A percentile compares a stretch with the other conserved stretches of the same genome.
phyloP scores from a whole-genome alignment of 2,797 vertebrate species.

The Gadopsis marmoratus region DNA sequence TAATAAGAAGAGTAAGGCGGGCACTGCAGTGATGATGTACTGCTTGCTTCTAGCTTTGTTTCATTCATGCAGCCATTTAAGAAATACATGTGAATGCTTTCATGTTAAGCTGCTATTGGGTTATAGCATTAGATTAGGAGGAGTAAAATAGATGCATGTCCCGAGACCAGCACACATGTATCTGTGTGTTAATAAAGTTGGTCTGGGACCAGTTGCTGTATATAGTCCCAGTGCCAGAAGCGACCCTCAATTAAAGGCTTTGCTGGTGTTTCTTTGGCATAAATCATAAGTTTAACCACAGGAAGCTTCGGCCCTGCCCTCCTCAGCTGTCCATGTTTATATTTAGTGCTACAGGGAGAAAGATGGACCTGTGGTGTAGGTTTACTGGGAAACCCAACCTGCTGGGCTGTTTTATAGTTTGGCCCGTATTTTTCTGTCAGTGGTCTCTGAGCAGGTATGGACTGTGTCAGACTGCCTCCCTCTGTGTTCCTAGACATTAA shows the following conservation, averaged over 20 bases:
- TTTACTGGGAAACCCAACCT: slow-evolving; percentile 69
- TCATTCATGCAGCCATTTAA: background rate
- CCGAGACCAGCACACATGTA: slow-evolving; percentile 37
- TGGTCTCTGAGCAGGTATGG: slow-evolving; percentile 39
- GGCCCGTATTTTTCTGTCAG: slow-evolving; percentile 16
- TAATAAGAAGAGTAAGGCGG: too few relatives aligned
- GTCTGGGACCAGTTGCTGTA: slow-evolving; percentile 58
- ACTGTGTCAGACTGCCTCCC: slow-evolving; percentile 8
- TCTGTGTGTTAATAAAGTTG: slow-evolving; percentile 46
- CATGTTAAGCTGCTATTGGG: background rate
- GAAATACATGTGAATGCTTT: background rate
- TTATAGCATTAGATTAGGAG: background rate
- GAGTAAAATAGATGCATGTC: background rate
- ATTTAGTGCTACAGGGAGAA: slow-evolving; percentile 74
- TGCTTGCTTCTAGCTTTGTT: background rate
- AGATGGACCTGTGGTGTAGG: slow-evolving; percentile 67
- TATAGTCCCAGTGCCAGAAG: slow-evolving; percentile 60
- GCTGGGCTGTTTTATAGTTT: slow-evolving; percentile 51
- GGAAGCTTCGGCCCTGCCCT: slow-evolving; percentile 65
- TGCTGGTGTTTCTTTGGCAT: slow-evolving; percentile 68
- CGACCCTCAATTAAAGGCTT: slow-evolving; percentile 69
- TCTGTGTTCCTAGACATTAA: too few relatives aligned
- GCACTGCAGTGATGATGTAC: too few relatives aligned
- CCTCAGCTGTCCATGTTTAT: slow-evolving; percentile 84
- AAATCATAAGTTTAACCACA: slow-evolving; percentile 75